A percentile compares a stretch with the other conserved stretches of the same genome.
phyloP scores from a whole-genome alignment of 2,797 vertebrate species.

The Acipenser ruthenus region DNA sequence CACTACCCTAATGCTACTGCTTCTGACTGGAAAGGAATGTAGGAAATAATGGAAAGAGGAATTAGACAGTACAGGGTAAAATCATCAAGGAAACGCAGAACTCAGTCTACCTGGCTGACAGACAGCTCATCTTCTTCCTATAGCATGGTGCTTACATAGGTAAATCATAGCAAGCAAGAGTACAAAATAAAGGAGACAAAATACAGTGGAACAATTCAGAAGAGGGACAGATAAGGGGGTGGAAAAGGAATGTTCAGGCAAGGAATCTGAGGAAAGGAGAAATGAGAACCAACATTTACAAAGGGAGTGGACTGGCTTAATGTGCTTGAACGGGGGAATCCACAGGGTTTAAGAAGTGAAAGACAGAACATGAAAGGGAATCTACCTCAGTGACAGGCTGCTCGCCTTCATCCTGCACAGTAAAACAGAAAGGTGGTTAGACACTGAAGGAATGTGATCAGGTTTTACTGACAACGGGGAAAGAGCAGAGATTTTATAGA shows the following conservation, averaged over 20 bases:
- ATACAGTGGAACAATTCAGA: constrained; percentile 27
- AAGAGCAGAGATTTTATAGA: too few relatives aligned
- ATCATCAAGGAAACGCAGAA: constrained; percentile 7
- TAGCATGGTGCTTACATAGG: constrained; percentile 22
- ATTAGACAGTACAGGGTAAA: constrained; percentile 11
- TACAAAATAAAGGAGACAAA: background rate
- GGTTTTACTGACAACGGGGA: too few relatives aligned
- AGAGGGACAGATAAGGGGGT: constrained; percentile 4
- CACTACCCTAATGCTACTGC: too few relatives aligned
- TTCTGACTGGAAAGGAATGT: constrained; percentile 11
- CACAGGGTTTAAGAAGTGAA: constrained; percentile 10
- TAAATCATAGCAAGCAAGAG: constrained; percentile 29
- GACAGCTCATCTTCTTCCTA: constrained; percentile 71
- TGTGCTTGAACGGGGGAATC: background rate
- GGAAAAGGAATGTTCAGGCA: constrained; percentile 33
- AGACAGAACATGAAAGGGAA: constrained; percentile 16
- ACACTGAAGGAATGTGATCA: background rate
- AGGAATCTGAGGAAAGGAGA: constrained; percentile 42
- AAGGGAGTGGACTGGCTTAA: background rate
- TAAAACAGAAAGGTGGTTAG: background rate
- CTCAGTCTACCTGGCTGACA: constrained; percentile 64
- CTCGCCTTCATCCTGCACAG: constrained; percentile 32
- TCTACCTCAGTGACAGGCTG: constrained; percentile 26
- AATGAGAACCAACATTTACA: constrained; percentile 20
- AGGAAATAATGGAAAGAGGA: background rate